These are phyloP conservation scores for Psittacula derbiana DNA, from an alignment of 2,797 vertebrate genomes.

Conservation along the genomic window DNA sequence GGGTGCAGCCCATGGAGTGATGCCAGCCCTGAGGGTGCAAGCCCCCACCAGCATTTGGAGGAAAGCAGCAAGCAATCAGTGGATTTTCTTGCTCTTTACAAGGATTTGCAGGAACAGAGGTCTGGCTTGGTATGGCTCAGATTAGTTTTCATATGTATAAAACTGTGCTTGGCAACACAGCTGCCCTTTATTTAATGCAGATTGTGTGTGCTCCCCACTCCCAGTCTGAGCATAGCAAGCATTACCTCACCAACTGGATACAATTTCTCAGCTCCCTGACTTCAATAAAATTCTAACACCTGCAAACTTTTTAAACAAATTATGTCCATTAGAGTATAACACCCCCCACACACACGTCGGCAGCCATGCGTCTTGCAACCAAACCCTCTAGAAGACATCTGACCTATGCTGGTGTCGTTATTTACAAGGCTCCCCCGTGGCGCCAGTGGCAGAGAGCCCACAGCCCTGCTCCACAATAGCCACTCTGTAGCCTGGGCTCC, in stretches of 20 bases:
- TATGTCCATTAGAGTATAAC: conserved; percentile 8
- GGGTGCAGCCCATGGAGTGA: not conserved
- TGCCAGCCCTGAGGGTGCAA: not conserved
- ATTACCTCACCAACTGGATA: conserved; percentile 28
- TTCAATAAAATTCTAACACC: conserved; percentile 64
- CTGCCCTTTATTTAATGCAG: conserved; percentile 52
- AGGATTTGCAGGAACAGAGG: not conserved
- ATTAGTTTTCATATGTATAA: conserved; percentile 32
- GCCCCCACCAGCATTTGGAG: not conserved
- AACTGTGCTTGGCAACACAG: conserved; percentile 36
- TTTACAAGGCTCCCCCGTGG: not conserved
- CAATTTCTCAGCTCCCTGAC: conserved; percentile 34
- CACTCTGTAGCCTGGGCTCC: not conserved
- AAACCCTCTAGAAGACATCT: conserved; percentile 38
- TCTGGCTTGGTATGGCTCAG: not conserved
- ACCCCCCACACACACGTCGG: not conserved
- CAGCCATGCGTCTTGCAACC: conserved; percentile 31
- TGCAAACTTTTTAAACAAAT: conserved; percentile 55
- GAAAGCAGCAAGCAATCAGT: not conserved
- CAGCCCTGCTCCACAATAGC: not conserved
- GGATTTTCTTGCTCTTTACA: not conserved
- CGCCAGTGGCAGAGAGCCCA: not conserved
- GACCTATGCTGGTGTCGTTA: not conserved
- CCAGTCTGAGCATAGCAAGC: not conserved
- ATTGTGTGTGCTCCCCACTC: not conserved